Evolutionary conservation across 2,888 invertebrate species (phyloP).

Genomic region (Scaptomyza parva): DNA sequence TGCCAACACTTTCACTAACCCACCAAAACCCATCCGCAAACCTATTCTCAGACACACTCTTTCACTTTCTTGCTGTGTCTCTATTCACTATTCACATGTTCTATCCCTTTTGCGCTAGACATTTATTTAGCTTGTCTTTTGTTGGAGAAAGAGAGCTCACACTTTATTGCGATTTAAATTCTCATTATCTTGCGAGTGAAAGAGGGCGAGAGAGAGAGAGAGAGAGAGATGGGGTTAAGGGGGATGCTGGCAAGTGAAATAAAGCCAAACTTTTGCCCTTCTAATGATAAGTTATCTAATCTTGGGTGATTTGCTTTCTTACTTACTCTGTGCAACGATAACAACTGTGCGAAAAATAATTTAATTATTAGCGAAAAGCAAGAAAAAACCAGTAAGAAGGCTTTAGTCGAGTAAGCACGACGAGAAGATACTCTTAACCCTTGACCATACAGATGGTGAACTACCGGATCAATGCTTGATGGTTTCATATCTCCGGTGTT

Average conservation of each 20-base stretch:
- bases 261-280: slow-evolving; percentile 43
- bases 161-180: slow-evolving; percentile 76
- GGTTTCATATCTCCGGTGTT: too few relatives aligned
- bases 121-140: slow-evolving; percentile 65
- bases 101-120: slow-evolving; percentile 37
- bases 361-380: slow-evolving; percentile 60
- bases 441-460: too few relatives aligned
- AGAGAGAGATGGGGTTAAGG: background rate
- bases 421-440: too few relatives aligned
- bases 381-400: too few relatives aligned
- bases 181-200: slow-evolving; percentile 57
- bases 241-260: background rate
- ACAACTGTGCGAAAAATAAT: slow-evolving; percentile 71
- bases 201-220: slow-evolving; percentile 2
- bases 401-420: too few relatives aligned
- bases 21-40: slow-evolving; percentile 10
- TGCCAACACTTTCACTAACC: slow-evolving; percentile 71
- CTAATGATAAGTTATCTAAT: slow-evolving; percentile 65
- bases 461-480: too few relatives aligned
- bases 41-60: background rate
- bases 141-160: slow-evolving; percentile 46
- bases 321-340: slow-evolving; percentile 39
- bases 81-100: background rate
- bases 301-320: slow-evolving; percentile 15
- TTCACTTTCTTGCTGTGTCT: slow-evolving; percentile 1